Evolutionary conservation across 2,888 invertebrate genomes (phyloP), one percentile per base, ranked within the genome.

Genomic region (Calameuta idolon): DNA sequence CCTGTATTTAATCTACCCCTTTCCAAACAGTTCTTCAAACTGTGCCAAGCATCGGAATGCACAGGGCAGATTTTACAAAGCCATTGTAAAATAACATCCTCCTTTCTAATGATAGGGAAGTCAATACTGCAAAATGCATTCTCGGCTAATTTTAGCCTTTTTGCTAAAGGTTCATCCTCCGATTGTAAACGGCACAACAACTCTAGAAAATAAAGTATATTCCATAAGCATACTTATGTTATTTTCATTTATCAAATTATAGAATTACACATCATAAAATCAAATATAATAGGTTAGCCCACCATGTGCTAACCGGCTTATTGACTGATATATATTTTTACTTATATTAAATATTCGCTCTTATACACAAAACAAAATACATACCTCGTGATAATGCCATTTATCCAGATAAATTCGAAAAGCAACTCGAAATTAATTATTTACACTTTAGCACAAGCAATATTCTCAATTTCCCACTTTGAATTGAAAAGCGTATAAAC

Each of bases 121-220:
- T 93, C 92, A 23, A 92, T 89, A 0, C 93, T 92, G 12, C 90
- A 88, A 4, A 93, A 92, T 1, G 93, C 91, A 88, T 94, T 94
- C 83, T 92, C 93, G 0, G 94, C 94, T 0, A 94, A 89, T 82
- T 93, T 93, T 2, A 94, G 88, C 11, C 94, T 91, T 84, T 94
- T 94, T 0, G 93, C 85, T 11, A 94, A 79, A 0, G 93, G 92
- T 77, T 92, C 92, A 4, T 89, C 85, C 0, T 90, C 89, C 80
- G 93, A 91, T 0, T 92, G 91, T 9, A 94, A 85, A 1, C 92
- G 90, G 1, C 92, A 92, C 83, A 93, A 93, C 71, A 94, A 84
- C 86, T 93, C 93, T 94, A 40, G 15, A 76, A 74, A 75, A 77
- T 69, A 77, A 77, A 40, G 1, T 69, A 34, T 74, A 30, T n/a